Evolutionary conservation across 2,113 vertebrate species (phyloP).

Genomic region (Picathartes gymnocephalus): DNA sequence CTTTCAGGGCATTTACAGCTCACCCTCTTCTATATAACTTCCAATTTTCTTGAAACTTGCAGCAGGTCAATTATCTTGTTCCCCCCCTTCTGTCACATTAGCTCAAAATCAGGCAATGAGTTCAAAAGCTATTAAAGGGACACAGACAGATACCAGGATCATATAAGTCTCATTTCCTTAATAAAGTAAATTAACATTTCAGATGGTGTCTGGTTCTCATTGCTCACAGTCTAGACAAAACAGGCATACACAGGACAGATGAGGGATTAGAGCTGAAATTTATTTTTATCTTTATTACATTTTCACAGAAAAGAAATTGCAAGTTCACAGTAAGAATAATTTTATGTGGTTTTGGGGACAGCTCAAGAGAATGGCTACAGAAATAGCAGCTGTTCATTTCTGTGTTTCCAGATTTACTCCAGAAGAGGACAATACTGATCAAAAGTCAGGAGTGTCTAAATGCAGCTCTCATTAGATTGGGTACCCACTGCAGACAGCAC

Average conservation of each 20-base stretch:
- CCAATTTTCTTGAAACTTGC: background rate
- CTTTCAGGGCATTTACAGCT: background rate
- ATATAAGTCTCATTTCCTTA: conserved; percentile 21
- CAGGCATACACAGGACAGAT: background rate
- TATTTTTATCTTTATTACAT: conserved; percentile 9
- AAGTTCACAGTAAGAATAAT: background rate
- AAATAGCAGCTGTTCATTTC: background rate
- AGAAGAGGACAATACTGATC: background rate
- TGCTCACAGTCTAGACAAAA: conserved; percentile 39
- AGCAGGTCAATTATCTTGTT: background rate
- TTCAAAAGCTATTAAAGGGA: conserved; percentile 9
- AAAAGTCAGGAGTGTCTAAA: background rate
- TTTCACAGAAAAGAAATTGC: background rate
- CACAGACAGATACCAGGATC: conserved; percentile 7
- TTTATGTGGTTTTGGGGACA: background rate
- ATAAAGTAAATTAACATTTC: conserved; percentile 36
- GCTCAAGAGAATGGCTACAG: background rate
- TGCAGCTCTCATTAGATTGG: background rate
- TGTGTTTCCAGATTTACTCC: background rate
- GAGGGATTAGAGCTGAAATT: background rate
- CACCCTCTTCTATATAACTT: background rate
- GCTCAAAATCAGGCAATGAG: background rate
- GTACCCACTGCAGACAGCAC: background rate
- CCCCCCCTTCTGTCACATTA: background rate
- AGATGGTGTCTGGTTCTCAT: conserved; percentile 37